These are phyloP conservation scores for Rhynchophorus ferrugineus DNA, from an alignment of 1,140 invertebrate genomes.

Conservation along the genomic window DNA sequence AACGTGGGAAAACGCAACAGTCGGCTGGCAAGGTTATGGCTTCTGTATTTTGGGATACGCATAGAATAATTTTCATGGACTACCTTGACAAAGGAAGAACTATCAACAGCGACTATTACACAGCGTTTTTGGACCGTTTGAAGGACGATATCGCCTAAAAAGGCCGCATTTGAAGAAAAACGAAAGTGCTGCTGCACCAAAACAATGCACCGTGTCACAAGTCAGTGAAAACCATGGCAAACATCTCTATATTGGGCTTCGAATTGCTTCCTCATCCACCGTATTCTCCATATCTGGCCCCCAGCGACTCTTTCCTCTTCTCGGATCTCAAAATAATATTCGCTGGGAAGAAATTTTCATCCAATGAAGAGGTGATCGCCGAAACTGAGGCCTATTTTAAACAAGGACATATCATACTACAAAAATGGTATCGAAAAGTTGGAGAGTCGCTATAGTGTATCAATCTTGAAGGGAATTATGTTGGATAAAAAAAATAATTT, in stretches of 20 bases:
- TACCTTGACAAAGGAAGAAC: background rate
- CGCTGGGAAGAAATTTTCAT: conserved; percentile 28
- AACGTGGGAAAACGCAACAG: background rate
- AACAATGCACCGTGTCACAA: no score
- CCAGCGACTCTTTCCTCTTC: conserved; percentile 17
- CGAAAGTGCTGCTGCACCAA: conserved; percentile 30
- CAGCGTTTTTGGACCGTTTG: conserved; percentile 32
- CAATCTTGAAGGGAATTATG: no score
- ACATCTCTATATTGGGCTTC: conserved; percentile 37
- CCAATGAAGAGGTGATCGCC: conserved; percentile 27
- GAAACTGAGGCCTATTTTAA: no score
- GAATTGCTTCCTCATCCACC: conserved; percentile 39
- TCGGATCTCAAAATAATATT: conserved; percentile 24
- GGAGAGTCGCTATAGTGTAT: no score
- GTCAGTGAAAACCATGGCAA: no score
- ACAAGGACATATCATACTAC: no score
- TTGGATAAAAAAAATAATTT: no score
- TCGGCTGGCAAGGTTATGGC: background rate
- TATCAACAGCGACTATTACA: background rate
- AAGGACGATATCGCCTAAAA: conserved; percentile 31
- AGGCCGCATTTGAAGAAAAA: conserved; percentile 34
- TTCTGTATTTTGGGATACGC: background rate
- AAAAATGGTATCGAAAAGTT: no score
- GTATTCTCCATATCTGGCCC: conserved; percentile 39
- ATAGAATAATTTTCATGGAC: background rate